phyloP scores from a whole-genome alignment of 2,888 invertebrate species.

The Lasiommata megera region DNA sequence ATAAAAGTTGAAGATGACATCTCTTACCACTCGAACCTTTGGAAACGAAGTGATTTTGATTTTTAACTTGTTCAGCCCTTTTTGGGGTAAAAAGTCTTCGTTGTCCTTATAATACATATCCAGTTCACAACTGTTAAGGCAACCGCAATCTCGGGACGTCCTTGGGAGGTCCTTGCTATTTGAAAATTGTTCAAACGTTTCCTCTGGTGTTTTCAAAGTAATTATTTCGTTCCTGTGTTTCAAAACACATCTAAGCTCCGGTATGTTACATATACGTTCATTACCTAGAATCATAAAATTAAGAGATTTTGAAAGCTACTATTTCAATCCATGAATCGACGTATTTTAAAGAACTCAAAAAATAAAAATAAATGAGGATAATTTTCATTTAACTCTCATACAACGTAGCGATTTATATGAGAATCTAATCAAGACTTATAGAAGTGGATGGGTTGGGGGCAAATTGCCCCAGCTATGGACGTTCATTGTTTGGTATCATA shows the following conservation, averaged over 20 bases:
- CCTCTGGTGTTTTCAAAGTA: slow-evolving; percentile 48
- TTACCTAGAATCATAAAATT: slow-evolving; percentile 35
- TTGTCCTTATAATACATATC: slow-evolving; percentile 58
- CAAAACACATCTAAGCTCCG: slow-evolving; percentile 57
- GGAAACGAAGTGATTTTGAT: slow-evolving; percentile 84
- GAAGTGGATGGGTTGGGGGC: too few species aligned
- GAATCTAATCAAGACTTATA: background rate
- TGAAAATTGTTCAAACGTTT: slow-evolving; percentile 42
- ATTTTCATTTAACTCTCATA: too few species aligned
- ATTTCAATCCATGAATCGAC: too few species aligned
- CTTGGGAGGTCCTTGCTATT: slow-evolving; percentile 46
- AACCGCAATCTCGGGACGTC: slow-evolving; percentile 57
- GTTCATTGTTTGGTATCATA: background rate
- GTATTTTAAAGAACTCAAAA: too few species aligned
- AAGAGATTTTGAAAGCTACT: too few species aligned
- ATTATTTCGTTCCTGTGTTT: slow-evolving; percentile 56
- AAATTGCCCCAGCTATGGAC: too few species aligned
- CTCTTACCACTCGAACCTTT: slow-evolving; percentile 84
- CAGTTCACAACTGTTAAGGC: slow-evolving; percentile 60
- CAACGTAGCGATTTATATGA: too few species aligned
- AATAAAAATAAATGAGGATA: too few species aligned
- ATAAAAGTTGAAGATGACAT: slow-evolving; percentile 85
- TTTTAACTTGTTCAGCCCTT: slow-evolving; percentile 47
- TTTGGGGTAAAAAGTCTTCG: slow-evolving; percentile 46
- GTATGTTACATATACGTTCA: slow-evolving; percentile 60